A percentile compares a stretch with the other conserved stretches of the same genome.
These are phyloP conservation scores for Pimephales promelas DNA, from an alignment of 2,113 vertebrate genomes.

Conservation along the genomic window DNA sequence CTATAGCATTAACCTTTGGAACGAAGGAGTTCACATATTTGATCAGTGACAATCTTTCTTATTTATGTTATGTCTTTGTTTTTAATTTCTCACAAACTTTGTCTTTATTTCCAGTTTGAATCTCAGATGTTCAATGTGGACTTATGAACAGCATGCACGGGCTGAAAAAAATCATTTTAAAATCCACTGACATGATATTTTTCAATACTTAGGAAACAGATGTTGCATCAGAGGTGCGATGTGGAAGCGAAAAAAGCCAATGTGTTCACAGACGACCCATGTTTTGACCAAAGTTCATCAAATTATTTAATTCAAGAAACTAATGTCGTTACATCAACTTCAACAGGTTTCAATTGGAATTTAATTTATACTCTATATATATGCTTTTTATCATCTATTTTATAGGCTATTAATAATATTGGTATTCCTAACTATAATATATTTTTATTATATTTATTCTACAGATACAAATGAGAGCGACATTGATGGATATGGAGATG, in stretches of 20 bases:
- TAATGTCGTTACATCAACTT: constrained; percentile 77
- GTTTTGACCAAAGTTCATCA: constrained; percentile 75
- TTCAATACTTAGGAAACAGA: constrained; percentile 80
- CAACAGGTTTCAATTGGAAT: constrained; percentile 75
- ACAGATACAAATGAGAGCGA: constrained; percentile 83
- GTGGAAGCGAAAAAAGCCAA: constrained; percentile 78
- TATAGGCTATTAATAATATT: neutral
- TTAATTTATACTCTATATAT: neutral
- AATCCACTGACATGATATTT: constrained; percentile 4
- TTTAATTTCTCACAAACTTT: neutral
- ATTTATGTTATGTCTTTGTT: neutral
- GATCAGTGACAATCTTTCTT: neutral
- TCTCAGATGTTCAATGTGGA: no score
- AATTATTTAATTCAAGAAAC: constrained; percentile 79
- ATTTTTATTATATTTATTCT: neutral
- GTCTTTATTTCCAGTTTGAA: neutral
- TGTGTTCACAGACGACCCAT: constrained; percentile 76
- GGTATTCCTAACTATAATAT: neutral
- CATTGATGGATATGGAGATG: constrained; percentile 75
- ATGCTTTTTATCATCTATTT: neutral
- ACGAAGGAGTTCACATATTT: neutral
- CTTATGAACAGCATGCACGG: neutral
- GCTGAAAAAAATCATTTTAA: neutral
- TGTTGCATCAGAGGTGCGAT: constrained; percentile 79
- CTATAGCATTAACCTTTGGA: neutral